Conservation (phyloP, 2,888 invertebrate genomes). For the Stenchaetothrips biformis region DNA sequence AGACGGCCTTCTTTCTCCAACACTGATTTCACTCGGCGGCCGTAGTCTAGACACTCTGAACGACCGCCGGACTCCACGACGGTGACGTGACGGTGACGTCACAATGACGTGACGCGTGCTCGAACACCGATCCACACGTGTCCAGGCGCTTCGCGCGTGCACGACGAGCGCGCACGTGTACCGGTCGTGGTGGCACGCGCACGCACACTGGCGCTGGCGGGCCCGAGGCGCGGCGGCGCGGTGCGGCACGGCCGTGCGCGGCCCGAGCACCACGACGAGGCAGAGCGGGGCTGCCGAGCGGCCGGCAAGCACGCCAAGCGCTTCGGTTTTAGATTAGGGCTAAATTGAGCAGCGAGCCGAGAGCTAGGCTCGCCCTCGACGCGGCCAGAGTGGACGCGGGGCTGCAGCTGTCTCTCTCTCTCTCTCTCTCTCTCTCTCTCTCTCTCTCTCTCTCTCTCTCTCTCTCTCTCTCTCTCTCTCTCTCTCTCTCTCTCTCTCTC, state of each 20-base stretch:
- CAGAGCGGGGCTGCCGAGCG: background rate
- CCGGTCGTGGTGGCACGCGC: background rate
- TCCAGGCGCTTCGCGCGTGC: background rate
- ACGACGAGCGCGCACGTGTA: background rate
- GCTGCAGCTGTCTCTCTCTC: background rate
- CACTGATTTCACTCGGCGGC: too few relatives aligned
- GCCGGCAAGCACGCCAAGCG: background rate
- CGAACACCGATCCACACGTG: background rate
- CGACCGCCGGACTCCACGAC: too few relatives aligned
- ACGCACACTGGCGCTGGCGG: background rate
- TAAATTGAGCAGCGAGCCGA: constrained; percentile 18
- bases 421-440: background rate
- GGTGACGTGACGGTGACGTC: background rate
- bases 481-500: background rate
- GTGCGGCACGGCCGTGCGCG: background rate
- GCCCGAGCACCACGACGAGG: too few relatives aligned
- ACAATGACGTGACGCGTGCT: background rate
- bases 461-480: background rate
- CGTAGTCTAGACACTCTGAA: too few relatives aligned
- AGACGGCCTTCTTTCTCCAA: too few relatives aligned
- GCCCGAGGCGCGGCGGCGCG: background rate
- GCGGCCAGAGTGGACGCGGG: background rate
- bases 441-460: background rate
- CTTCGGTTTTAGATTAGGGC: constrained; percentile 23
- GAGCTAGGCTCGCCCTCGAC: background rate